These are phyloP conservation scores for Pristionchus entomophagus DNA, from an alignment of 2,888 invertebrate species.

Conservation along the genomic window DNA sequence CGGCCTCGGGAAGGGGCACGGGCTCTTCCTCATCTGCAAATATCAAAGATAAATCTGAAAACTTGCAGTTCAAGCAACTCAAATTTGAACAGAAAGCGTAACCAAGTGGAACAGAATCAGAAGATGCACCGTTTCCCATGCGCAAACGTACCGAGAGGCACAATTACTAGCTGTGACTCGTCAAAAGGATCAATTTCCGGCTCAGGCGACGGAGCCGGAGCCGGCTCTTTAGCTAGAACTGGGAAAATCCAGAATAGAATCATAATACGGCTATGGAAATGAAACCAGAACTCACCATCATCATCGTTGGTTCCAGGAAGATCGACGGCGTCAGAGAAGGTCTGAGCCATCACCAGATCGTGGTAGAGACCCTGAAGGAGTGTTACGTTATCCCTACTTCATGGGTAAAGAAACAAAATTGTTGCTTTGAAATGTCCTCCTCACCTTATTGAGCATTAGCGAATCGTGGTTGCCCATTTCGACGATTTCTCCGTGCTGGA, in stretches of 20 bases:
- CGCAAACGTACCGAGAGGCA: slow-evolving; percentile 16
- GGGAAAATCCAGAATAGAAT: no score
- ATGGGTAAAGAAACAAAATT: background rate
- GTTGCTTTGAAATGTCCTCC: background rate
- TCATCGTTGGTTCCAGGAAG: slow-evolving; percentile 30
- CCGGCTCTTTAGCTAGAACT: background rate
- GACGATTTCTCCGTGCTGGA: slow-evolving; percentile 78
- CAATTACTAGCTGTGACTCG: background rate
- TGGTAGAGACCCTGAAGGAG: slow-evolving; percentile 81
- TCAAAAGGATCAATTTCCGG: background rate
- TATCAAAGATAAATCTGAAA: background rate
- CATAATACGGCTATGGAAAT: background rate
- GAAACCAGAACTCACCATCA: slow-evolving; percentile 14
- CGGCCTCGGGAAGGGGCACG: slow-evolving; percentile 5
- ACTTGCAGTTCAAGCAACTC: background rate
- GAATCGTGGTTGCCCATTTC: slow-evolving; percentile 85
- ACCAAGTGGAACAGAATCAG: background rate
- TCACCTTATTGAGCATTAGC: slow-evolving; percentile 80
- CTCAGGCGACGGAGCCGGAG: background rate
- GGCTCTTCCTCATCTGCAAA: slow-evolving; percentile 35
- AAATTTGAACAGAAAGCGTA: background rate
- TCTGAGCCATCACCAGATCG: slow-evolving; percentile 77
- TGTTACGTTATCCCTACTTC: background rate
- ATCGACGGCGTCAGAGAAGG: slow-evolving; percentile 66
- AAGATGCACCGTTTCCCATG: background rate